These are phyloP conservation scores for Heliconius cydno DNA, from an alignment of 2,888 invertebrate species.

Conservation along the genomic window DNA sequence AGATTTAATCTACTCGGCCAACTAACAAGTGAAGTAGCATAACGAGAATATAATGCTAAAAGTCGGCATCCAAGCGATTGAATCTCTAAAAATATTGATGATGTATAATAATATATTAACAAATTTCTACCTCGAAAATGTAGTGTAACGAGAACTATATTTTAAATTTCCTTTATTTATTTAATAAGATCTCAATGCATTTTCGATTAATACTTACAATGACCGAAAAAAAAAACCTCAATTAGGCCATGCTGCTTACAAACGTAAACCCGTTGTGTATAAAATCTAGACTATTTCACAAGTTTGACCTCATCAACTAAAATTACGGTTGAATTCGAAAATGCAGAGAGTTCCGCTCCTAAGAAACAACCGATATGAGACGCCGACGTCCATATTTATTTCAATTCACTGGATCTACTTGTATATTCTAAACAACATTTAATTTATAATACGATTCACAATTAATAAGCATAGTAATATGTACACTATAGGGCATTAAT, in stretches of 20 bases:
- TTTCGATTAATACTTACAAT: slow-evolving; percentile 56
- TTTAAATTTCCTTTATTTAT: slow-evolving; percentile 60
- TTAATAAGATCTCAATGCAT: slow-evolving; percentile 58
- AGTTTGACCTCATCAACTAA: slow-evolving; percentile 27
- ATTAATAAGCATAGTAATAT: slow-evolving; percentile 26
- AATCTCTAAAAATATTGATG: slow-evolving; percentile 56
- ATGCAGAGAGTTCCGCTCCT: slow-evolving; percentile 53
- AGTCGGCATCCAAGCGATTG: slow-evolving; percentile 7
- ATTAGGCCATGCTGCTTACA: slow-evolving; percentile 47
- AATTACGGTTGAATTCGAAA: slow-evolving; percentile 48
- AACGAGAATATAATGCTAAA: slow-evolving; percentile 11
- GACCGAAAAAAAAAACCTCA: slow-evolving; percentile 47
- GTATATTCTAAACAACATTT: slow-evolving; percentile 19
- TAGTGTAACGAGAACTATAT: slow-evolving; percentile 67
- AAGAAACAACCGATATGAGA: slow-evolving; percentile 19
- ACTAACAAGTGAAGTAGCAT: background rate
- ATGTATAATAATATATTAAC: slow-evolving; percentile 47
- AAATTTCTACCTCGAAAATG: slow-evolving; percentile 67
- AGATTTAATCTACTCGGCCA: slow-evolving; percentile 39
- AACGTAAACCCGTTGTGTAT: slow-evolving; percentile 42
- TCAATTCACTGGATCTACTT: slow-evolving; percentile 22
- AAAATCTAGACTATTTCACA: slow-evolving; percentile 43
- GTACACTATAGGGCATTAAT: slow-evolving; percentile 5
- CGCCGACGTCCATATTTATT: slow-evolving; percentile 25
- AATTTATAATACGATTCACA: slow-evolving; percentile 23